A percentile compares a stretch with the other conserved stretches of the same genome.
Evolutionary conservation across 1,140 invertebrate species (phyloP).

Genomic region (Lepidurus apus): DNA sequence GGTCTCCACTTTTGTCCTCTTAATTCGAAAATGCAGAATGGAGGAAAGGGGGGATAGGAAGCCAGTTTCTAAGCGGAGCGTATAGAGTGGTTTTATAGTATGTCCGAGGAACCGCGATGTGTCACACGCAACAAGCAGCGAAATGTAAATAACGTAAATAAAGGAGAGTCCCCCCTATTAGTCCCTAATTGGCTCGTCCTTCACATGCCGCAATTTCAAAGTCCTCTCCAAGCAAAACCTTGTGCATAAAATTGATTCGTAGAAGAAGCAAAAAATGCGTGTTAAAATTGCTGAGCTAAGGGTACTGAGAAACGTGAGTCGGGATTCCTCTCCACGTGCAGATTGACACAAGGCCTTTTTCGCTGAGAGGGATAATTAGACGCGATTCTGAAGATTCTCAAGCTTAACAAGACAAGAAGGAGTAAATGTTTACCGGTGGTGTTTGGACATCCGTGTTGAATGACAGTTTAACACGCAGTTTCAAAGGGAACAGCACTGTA

Average conservation of each 20-base stretch:
- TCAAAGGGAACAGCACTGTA: too few relatives aligned
- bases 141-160: conserved; percentile 11
- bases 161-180: background rate
- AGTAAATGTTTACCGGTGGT: too few relatives aligned
- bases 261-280: background rate
- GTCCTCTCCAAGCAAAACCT: background rate
- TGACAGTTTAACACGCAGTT: too few relatives aligned
- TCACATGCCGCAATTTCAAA: background rate
- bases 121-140: background rate
- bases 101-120: background rate
- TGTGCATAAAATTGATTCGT: background rate
- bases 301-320: background rate
- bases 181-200: conserved; percentile 7
- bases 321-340: background rate
- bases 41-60: background rate
- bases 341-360: background rate
- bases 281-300: background rate
- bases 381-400: background rate
- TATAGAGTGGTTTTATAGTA: background rate
- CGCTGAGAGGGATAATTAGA: background rate
- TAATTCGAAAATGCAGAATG: background rate
- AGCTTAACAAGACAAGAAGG: too few relatives aligned
- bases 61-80: background rate
- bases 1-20: background rate
- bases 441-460: too few relatives aligned